Evolutionary conservation across 2,797 vertebrate genomes (phyloP).

Genomic region (Anguilla megastoma): DNA sequence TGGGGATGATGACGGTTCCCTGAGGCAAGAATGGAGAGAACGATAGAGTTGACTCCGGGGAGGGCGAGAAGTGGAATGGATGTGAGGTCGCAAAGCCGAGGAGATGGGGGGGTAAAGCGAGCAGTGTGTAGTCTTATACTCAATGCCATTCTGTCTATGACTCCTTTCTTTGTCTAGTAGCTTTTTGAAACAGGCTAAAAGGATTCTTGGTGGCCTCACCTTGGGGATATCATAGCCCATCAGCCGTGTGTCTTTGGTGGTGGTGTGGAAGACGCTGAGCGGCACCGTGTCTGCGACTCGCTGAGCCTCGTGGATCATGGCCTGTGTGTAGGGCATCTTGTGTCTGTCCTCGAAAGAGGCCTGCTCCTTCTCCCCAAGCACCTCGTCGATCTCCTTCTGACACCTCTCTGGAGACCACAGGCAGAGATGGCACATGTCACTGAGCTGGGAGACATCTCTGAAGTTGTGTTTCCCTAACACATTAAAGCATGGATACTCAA

Average conservation of each 20-base stretch:
- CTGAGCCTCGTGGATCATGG: constrained; percentile 49
- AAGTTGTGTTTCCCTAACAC: background rate
- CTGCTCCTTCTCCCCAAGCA: constrained; percentile 37
- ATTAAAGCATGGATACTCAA: background rate
- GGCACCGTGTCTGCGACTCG: constrained; percentile 49
- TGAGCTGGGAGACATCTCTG: constrained; percentile 18
- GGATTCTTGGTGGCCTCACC: constrained; percentile 34
- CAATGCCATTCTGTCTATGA: background rate
- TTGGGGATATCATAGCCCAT: constrained; percentile 58
- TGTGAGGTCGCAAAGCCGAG: background rate
- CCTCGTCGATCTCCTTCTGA: constrained; percentile 49
- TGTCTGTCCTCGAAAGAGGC: constrained; percentile 38
- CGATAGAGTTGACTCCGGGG: too few species aligned
- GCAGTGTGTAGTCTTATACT: background rate
- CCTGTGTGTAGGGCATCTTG: constrained; percentile 49
- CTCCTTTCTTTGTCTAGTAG: background rate
- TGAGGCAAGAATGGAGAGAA: background rate
- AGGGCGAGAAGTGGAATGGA: background rate
- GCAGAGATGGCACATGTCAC: constrained; percentile 12
- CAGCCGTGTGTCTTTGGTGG: constrained; percentile 49
- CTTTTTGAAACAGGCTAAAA: background rate
- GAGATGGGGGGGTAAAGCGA: background rate
- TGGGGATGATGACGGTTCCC: constrained; percentile 42
- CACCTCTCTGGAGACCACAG: constrained; percentile 34
- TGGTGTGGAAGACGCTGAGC: constrained; percentile 50